Conservation (phyloP, 2,888 invertebrate genomes). For the Chrysomela aeneicollis region DNA sequence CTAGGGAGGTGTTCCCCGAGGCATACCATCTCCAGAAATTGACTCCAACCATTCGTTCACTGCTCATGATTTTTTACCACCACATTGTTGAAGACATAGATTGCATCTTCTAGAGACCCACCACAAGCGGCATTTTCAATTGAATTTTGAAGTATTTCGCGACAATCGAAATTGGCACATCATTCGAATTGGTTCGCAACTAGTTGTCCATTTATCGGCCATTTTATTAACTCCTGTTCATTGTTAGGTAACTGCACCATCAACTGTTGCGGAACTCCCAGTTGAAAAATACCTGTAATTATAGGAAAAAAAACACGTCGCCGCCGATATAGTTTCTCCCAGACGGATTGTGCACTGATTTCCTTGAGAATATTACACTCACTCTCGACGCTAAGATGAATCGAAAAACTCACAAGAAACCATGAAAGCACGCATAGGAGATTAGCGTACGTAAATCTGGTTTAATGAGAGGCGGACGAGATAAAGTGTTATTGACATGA, state of each 20-base stretch:
- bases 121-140: too few species aligned
- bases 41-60: too few species aligned
- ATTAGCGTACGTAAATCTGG: neutral
- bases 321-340: conserved; percentile 44
- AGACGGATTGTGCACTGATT: conserved; percentile 45
- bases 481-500: conserved; percentile 3
- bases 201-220: too few species aligned
- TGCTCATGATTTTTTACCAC: too few species aligned
- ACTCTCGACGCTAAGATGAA: conserved; percentile 10
- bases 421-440: neutral
- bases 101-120: too few species aligned
- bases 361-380: conserved; percentile 34
- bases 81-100: too few species aligned
- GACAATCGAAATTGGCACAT: too few species aligned
- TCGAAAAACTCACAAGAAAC: neutral
- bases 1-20: too few species aligned
- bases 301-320: conserved; percentile 38
- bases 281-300: conserved; percentile 32
- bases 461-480: conserved; percentile 3
- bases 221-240: too few species aligned
- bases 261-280: conserved; percentile 16
- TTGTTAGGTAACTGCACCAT: conserved; percentile 25
- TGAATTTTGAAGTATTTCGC: too few species aligned
- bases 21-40: too few species aligned
- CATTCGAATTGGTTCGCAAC: too few species aligned